Evolutionary conservation across 2,797 vertebrate genomes (phyloP), one percentile per base, ranked within the genome.

Genomic region (Psittacula derbiana): DNA sequence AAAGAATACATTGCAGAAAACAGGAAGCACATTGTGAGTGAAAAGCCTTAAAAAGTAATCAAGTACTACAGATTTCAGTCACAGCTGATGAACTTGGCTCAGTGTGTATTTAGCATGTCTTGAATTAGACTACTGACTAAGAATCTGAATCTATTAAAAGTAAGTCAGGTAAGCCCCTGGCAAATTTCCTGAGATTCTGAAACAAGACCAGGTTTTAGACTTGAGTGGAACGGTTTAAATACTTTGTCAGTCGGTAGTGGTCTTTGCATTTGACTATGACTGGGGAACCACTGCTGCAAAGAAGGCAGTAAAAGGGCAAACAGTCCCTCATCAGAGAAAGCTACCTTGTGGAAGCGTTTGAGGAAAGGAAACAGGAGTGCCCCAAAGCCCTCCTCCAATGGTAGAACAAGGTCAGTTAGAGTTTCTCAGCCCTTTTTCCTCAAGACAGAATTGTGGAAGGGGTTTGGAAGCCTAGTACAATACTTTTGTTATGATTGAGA

Each of bases 301-400:
- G 33, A 73, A 58, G 43, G 20, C 13, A 10, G 23, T 41, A 19
- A 11, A 72, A 53, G 27, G 38, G 38, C 49, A 89, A 69, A 65
- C 10, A 36, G 44, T 38, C 11, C 8, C 33, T 92, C 40, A 17
- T 40, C 64, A 76, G 60, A 90, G 64, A 62, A 83, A 41, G 18
- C 36, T 66, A 9, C 38, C 5, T 64, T 67, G 15, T 53, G 41
- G 40, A 33, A 75, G 11, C 0, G 0, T 14, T 30, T 53, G 31
- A 52, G 66, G 21, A 40, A 86, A 65, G 24, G 18, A 18, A 13
- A 19, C 60, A 19, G 20, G 40, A 23, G 28, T 21, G 25, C 17
- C 41, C 18, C 15, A 60, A 69, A 83, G 15, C 8, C 20, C 25
- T 60, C 47, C 55, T 67, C 49, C 27, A 49, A 1, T 7, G 23